Evolutionary conservation across 2,888 invertebrate species (phyloP).

Genomic region (Phortica magna): DNA sequence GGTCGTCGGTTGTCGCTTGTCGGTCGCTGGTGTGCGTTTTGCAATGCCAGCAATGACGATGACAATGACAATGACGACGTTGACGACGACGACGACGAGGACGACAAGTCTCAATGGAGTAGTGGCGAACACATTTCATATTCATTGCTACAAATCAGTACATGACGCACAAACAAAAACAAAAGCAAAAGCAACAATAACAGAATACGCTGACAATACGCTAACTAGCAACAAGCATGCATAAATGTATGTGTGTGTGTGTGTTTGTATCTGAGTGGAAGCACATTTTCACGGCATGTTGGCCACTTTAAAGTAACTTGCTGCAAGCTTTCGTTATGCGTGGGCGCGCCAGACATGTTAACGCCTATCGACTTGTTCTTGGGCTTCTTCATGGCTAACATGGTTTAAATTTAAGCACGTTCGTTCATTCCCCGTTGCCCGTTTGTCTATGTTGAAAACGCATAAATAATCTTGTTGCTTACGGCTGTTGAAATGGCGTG

Average conservation of each 20-base stretch:
- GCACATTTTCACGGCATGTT: conserved; percentile 11
- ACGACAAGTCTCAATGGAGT: not conserved
- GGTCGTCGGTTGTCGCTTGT: not conserved
- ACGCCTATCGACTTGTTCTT: not conserved
- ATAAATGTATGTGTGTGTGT: too few species aligned
- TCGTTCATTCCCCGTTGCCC: too few species aligned
- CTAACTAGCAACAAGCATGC: conserved; percentile 49
- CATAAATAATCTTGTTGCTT: conserved; percentile 72
- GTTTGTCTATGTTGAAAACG: conserved; percentile 44
- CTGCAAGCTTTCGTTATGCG: conserved; percentile 27
- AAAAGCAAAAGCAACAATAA: conserved; percentile 2
- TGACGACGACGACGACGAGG: conserved; percentile 37
- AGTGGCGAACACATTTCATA: conserved; percentile 57
- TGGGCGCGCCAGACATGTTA: conserved; percentile 50
- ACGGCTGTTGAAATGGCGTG: conserved; percentile 72
- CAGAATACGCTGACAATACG: conserved; percentile 44
- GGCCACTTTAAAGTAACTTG: conserved; percentile 25
- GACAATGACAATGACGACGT: conserved; percentile 21
- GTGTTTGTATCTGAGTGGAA: too few species aligned
- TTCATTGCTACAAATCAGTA: conserved; percentile 68
- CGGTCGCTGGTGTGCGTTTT: too few species aligned
- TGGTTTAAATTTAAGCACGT: too few species aligned
- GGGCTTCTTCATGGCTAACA: not conserved
- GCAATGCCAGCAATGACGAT: conserved; percentile 30
- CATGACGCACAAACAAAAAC: conserved; percentile 55